Conservation (phyloP, 2,888 invertebrate species). For the Eumacrocentrus americanus region DNA sequence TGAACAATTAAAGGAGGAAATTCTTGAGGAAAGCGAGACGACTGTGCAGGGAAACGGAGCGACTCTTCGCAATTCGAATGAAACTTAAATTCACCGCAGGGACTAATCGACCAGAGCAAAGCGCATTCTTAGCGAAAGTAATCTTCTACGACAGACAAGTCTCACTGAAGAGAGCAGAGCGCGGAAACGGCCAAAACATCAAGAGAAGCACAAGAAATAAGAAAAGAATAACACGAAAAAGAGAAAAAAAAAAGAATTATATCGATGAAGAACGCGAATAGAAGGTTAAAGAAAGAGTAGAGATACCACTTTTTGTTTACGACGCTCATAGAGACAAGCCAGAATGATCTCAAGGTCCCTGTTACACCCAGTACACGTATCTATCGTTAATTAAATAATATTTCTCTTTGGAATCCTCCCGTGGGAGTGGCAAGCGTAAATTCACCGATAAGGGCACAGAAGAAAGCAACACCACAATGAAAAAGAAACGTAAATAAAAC, state of each 20-base stretch:
- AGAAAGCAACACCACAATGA: conserved; percentile 4
- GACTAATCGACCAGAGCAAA: conserved; percentile 53
- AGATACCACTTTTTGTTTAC: conserved; percentile 33
- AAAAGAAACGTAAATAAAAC: conserved; percentile 12
- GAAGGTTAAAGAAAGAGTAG: conserved; percentile 26
- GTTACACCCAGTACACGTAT: conserved; percentile 19
- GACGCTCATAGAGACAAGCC: conserved; percentile 14
- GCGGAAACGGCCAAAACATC: background rate
- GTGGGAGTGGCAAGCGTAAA: conserved; percentile 32
- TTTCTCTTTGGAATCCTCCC: conserved; percentile 45
- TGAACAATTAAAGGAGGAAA: conserved; percentile 56
- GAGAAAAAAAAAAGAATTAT: background rate
- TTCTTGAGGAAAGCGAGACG: conserved; percentile 45
- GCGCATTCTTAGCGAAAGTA: conserved; percentile 54
- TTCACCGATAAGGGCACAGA: conserved; percentile 14
- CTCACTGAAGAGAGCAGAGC: background rate
- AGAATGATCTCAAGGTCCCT: conserved; percentile 17
- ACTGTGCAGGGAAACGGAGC: conserved; percentile 27
- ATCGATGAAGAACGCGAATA: conserved; percentile 15
- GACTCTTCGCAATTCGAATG: conserved; percentile 38
- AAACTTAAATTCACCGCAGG: conserved; percentile 52
- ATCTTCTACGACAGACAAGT: conserved; percentile 34
- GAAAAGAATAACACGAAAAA: conserved; percentile 2
- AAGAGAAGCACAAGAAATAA: conserved; percentile 3
- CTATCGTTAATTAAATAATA: conserved; percentile 60